Evolutionary conservation across 1,140 invertebrate species (phyloP).

Genomic region (Caenorhabditis inopinata): DNA sequence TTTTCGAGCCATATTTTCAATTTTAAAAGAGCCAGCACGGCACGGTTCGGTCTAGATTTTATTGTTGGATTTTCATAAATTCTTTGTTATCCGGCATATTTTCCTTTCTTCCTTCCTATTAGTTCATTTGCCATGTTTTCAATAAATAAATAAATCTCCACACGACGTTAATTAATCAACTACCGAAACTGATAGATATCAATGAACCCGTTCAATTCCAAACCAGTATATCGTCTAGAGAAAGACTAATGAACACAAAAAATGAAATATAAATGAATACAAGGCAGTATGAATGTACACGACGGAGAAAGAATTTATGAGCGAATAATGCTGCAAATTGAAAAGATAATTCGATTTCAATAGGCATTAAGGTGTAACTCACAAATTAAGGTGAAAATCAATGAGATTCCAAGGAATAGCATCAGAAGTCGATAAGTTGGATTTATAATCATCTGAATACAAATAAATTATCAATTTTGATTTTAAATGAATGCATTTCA

Average conservation of each 20-base stretch:
- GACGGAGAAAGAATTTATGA: constrained; percentile 13
- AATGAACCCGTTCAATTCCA: constrained; percentile 26
- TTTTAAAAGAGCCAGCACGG: too few relatives aligned
- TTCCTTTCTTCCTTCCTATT: too few relatives aligned
- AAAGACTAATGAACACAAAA: constrained; percentile 6
- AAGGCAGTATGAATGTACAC: neutral
- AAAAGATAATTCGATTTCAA: neutral
- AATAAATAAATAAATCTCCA: too few relatives aligned
- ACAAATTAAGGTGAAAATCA: constrained; percentile 19
- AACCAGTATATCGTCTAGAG: constrained; percentile 16
- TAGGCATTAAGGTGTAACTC: neutral
- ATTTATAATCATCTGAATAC: constrained; percentile 3
- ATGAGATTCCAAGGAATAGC: constrained; percentile 15
- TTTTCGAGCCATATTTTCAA: too few relatives aligned
- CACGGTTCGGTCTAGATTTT: too few relatives aligned
- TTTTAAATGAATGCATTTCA: too few relatives aligned
- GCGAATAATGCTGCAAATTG: constrained; percentile 26
- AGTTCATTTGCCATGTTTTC: too few relatives aligned
- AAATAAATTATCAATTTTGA: too few relatives aligned
- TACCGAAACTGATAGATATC: too few relatives aligned
- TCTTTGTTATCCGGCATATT: too few relatives aligned
- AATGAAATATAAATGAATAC: constrained; percentile 16
- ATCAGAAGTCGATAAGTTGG: constrained; percentile 18
- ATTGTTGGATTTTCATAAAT: too few relatives aligned
- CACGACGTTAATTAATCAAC: too few relatives aligned